These are phyloP conservation scores for Yponomeuta plumbellus DNA, from an alignment of 2,888 invertebrate genomes.

Conservation along the genomic window DNA sequence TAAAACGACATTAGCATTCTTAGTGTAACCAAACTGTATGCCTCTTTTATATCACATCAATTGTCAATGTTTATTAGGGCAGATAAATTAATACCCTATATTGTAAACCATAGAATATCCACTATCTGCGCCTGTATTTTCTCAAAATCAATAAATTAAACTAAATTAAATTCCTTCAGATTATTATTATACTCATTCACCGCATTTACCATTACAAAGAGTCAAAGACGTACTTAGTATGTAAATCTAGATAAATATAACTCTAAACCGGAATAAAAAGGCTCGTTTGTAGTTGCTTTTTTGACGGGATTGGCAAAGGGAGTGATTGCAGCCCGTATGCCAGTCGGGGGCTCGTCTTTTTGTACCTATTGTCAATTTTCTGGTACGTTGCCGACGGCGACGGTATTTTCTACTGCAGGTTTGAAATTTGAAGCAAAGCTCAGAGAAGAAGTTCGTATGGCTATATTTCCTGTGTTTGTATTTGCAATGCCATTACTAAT, in stretches of 20 bases:
- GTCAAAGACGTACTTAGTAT: neutral
- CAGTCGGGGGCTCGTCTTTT: neutral
- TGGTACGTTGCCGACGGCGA: neutral
- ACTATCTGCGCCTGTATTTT: no score
- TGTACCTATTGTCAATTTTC: conserved; percentile 9
- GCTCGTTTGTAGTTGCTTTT: conserved; percentile 16
- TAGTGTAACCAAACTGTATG: no score
- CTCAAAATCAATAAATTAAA: no score
- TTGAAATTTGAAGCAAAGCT: neutral
- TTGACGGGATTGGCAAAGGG: conserved; percentile 16
- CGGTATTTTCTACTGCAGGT: neutral
- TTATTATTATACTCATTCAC: neutral
- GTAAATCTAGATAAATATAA: neutral
- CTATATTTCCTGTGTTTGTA: no score
- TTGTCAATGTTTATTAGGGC: no score
- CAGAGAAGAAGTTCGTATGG: no score
- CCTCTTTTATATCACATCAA: no score
- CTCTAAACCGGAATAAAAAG: neutral
- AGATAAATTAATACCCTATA: no score
- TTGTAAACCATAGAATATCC: no score
- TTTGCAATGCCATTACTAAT: no score
- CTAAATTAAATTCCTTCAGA: no score
- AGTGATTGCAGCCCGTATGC: conserved; percentile 18
- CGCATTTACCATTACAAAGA: neutral
- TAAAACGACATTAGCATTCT: no score